Conservation (phyloP, 2,113 vertebrate genomes). For the Grammomys surdaster region DNA sequence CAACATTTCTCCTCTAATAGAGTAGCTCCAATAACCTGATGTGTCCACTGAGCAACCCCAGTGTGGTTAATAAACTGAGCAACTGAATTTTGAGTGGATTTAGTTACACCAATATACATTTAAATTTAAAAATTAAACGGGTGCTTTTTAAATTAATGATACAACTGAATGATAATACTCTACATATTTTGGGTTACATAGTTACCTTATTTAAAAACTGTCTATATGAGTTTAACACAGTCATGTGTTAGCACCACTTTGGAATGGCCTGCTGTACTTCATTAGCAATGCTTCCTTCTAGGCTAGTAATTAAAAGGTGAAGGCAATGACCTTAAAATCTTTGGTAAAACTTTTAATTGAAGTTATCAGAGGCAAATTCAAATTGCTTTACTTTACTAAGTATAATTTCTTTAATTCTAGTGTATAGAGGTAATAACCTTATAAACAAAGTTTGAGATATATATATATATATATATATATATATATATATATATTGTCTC, state of each 20-base stretch:
- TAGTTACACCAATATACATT: neutral
- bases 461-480: neutral
- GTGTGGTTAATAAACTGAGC: neutral
- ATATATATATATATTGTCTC: neutral
- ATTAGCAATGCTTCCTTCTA: neutral
- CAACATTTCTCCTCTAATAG: neutral
- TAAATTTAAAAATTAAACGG: slow-evolving; percentile 12
- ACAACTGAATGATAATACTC: neutral
- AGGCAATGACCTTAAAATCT: neutral
- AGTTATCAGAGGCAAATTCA: slow-evolving; percentile 33
- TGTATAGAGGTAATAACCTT: neutral
- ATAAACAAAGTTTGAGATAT: neutral
- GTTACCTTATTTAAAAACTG: neutral
- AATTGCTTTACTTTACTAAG: slow-evolving; percentile 45
- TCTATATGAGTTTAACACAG: neutral
- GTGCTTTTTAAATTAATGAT: neutral
- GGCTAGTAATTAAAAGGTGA: neutral
- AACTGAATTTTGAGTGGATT: neutral
- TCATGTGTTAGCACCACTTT: neutral
- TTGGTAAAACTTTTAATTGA: neutral
- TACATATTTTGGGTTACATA: neutral
- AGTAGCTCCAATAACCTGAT: too few species aligned
- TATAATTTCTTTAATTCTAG: neutral
- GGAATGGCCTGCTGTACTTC: neutral
- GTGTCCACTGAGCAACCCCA: neutral